phyloP scores from a whole-genome alignment of 2,888 invertebrate species.

The Tortricodes alternella region DNA sequence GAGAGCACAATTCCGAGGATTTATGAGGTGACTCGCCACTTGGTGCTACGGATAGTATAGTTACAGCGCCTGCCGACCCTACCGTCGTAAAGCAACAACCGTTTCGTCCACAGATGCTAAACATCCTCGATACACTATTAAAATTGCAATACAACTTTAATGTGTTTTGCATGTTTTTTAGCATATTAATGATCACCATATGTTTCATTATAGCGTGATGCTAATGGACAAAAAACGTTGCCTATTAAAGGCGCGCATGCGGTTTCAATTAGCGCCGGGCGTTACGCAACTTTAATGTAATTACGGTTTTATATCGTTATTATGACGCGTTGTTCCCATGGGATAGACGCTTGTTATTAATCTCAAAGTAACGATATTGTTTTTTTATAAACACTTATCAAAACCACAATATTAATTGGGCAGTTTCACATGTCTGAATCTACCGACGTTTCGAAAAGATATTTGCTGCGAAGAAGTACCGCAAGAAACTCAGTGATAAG shows the following conservation, averaged over 20 bases:
- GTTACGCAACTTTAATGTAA: slow-evolving; percentile 29
- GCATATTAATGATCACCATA: slow-evolving; percentile 55
- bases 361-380: background rate
- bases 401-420: no score
- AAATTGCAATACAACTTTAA: slow-evolving; percentile 38
- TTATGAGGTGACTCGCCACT: no score
- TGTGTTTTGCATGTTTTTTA: slow-evolving; percentile 47
- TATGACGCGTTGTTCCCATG: slow-evolving; percentile 17
- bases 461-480: no score
- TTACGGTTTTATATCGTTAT: slow-evolving; percentile 28
- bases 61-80: no score
- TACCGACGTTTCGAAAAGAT: no score
- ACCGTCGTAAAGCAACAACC: no score
- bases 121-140: background rate
- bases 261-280: slow-evolving; percentile 53
- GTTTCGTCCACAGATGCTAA: background rate
- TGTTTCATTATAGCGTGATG: slow-evolving; percentile 48
- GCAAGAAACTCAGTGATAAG: no score
- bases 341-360: no score
- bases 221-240: slow-evolving; percentile 53
- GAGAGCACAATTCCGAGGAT: no score
- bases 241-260: slow-evolving; percentile 47
- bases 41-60: no score
- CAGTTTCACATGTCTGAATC: no score
- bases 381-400: background rate